These are phyloP conservation scores for Pao palembangensis DNA, from an alignment of 2,113 vertebrate genomes.

Conservation along the genomic window DNA sequence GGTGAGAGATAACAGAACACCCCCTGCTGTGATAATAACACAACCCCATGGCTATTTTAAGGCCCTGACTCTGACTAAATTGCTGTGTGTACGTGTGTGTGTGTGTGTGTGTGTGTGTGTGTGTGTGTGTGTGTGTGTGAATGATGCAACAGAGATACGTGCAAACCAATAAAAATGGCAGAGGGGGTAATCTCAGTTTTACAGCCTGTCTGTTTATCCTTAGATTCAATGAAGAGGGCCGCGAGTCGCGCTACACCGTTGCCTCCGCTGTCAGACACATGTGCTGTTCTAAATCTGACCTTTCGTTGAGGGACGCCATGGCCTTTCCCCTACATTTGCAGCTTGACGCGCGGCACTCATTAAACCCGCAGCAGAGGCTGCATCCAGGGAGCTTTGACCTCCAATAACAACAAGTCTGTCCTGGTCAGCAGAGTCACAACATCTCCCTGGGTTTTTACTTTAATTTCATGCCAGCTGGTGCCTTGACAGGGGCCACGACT, in stretches of 20 bases:
- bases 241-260: not conserved
- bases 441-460: constrained; percentile 32
- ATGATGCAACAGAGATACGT: not conserved
- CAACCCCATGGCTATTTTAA: constrained; percentile 59
- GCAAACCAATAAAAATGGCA: constrained; percentile 16
- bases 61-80: constrained; percentile 48
- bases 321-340: constrained; percentile 46
- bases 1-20: constrained; percentile 65
- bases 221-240: too few relatives aligned
- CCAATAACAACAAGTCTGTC: constrained; percentile 50
- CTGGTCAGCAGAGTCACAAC: constrained; percentile 26
- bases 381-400: constrained; percentile 16
- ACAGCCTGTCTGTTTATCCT: too few relatives aligned
- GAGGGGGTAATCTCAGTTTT: not conserved
- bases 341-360: constrained; percentile 28
- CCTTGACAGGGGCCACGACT: constrained; percentile 16
- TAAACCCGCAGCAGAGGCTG: constrained; percentile 38
- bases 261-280: not conserved
- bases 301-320: constrained; percentile 41
- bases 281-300: constrained; percentile 41
- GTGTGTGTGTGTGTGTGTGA: not conserved
- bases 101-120: too few relatives aligned
- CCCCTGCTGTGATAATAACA: constrained; percentile 65
- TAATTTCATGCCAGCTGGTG: constrained; percentile 33
- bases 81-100: constrained; percentile 19